Conservation (phyloP, 2,888 invertebrate genomes). For the Physocephala rufipes region DNA sequence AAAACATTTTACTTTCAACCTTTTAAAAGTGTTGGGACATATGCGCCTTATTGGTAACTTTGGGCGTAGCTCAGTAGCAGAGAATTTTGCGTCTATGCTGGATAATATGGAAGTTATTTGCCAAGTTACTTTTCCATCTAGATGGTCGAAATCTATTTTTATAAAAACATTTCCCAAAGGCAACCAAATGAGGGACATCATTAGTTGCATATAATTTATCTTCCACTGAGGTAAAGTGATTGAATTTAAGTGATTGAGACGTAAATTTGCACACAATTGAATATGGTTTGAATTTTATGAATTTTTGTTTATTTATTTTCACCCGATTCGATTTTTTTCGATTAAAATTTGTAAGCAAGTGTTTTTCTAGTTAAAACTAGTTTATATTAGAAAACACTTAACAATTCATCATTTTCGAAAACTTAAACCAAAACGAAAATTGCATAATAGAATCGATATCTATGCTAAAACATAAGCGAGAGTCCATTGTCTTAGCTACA, state of each 20-base stretch:
- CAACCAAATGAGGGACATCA: slow-evolving; percentile 32
- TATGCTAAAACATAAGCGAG: too few species aligned
- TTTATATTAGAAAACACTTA: too few species aligned
- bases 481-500: neutral
- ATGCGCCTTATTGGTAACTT: slow-evolving; percentile 29
- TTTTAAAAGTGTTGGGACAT: slow-evolving; percentile 33
- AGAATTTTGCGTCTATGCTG: slow-evolving; percentile 26
- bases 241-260: neutral
- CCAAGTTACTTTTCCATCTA: slow-evolving; percentile 34
- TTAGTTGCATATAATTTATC: slow-evolving; percentile 19
- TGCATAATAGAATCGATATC: too few species aligned
- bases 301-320: neutral
- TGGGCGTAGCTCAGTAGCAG: slow-evolving; percentile 27
- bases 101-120: slow-evolving; percentile 26
- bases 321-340: neutral
- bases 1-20: slow-evolving; percentile 33
- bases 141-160: slow-evolving; percentile 18
- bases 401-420: too few species aligned
- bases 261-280: neutral
- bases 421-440: too few species aligned
- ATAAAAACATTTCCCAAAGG: slow-evolving; percentile 29
- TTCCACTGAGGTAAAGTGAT: neutral
- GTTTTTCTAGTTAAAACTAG: too few species aligned
- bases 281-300: too few species aligned
- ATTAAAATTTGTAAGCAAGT: too few species aligned